phyloP scores from a whole-genome alignment of 2,888 invertebrate species.

The Capitulum mitella region DNA sequence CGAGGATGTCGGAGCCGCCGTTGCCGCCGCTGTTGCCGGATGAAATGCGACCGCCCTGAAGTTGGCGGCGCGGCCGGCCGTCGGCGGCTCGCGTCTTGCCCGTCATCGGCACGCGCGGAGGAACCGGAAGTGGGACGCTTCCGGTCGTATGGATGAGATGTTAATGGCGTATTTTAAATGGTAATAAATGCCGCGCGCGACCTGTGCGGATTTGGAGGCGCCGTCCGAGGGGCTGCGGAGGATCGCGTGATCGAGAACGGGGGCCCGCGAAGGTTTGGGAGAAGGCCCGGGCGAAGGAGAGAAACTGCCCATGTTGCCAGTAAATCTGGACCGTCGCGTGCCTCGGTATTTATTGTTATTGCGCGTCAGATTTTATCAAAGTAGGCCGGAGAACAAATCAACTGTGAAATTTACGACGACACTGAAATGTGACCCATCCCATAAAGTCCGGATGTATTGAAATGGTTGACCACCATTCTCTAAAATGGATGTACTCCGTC shows the following conservation, averaged over 20 bases:
- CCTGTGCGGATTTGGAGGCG: background rate
- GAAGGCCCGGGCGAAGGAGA: background rate
- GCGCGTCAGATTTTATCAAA: background rate
- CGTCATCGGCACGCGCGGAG: background rate
- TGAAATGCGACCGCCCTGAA: background rate
- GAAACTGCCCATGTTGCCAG: background rate
- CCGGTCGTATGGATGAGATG: background rate
- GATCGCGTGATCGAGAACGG: background rate
- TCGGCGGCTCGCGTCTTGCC: too few species aligned
- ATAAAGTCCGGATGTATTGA: background rate
- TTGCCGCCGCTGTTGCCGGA: background rate
- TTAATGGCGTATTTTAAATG: background rate
- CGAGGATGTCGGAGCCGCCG: background rate
- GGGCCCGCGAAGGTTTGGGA: background rate
- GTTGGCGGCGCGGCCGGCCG: background rate
- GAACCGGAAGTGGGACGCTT: background rate
- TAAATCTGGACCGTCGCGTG: background rate
- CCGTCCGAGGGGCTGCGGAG: background rate
- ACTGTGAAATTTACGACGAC: background rate
- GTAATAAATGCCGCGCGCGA: background rate
- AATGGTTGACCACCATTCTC: too few species aligned
- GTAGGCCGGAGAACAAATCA: background rate
- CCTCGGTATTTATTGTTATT: background rate
- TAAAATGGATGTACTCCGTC: too few species aligned
- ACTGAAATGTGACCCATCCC: background rate